These are phyloP conservation scores for Myzus persicae DNA, from an alignment of 1,140 invertebrate species.

Conservation along the genomic window DNA sequence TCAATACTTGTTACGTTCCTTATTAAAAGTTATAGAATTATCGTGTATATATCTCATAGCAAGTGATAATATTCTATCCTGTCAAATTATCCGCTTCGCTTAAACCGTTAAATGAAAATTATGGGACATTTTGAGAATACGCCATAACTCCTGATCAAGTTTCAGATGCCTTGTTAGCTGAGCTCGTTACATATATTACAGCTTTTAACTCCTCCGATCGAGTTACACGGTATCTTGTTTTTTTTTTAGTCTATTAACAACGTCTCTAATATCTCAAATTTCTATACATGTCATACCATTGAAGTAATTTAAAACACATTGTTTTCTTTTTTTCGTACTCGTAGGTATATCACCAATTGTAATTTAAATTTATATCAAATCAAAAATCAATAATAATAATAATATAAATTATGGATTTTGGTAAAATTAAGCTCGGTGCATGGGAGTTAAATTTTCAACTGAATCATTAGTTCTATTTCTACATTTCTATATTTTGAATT, in stretches of 20 bases:
- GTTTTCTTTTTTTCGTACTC: not conserved
- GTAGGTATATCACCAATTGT: not conserved
- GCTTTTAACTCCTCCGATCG: conserved; percentile 19
- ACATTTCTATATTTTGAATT: not conserved
- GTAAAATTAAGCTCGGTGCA: not conserved
- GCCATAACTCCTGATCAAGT: conserved; percentile 29
- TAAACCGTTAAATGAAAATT: conserved; percentile 35
- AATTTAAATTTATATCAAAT: not conserved
- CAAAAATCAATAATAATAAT: not conserved
- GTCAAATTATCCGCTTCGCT: conserved; percentile 30
- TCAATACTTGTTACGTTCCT: not conserved
- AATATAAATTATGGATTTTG: not conserved
- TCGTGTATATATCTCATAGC: not conserved
- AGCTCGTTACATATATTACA: conserved; percentile 26
- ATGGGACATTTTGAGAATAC: not conserved
- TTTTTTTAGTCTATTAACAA: conserved; percentile 9
- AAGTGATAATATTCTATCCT: not conserved
- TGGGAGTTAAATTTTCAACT: not conserved
- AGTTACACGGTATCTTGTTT: conserved; percentile 13
- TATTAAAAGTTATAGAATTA: not conserved
- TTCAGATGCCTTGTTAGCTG: conserved; percentile 41
- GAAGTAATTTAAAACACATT: conserved; percentile 15
- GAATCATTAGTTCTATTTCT: not conserved
- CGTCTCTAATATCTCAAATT: not conserved
- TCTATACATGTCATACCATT: not conserved